Base-by-base conservation (phyloP, 2,113 vertebrate genomes). In the Ramphastos sulfuratus region DNA sequence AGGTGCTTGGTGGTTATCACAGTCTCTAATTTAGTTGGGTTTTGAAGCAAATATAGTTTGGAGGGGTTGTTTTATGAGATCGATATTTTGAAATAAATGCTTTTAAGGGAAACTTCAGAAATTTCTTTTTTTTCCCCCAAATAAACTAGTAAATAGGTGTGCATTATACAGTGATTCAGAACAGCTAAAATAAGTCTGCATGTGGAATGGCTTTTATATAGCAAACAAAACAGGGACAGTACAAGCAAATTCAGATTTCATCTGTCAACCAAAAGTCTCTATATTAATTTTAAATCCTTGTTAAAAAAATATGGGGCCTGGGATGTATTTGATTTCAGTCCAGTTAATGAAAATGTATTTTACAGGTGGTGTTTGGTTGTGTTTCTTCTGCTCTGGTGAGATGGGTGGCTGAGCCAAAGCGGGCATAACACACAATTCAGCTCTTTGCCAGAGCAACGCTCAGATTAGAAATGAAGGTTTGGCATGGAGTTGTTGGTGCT, bases 41-140 rank as follows among this genome's bases (percentile, higher is more conserved):
- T 95, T 94, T 94, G 87, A 96, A 96, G 81, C 93, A 96, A 97
- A 81, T 94, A 86, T 86, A 92, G 86, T 96, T 97, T 94, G 87
- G 85, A 91, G 83, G 85, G 86, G 76, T 82, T 0, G 5, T 85
- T 94, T 87, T 63, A 33, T 54, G 44, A 65, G 28, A 66, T 46
- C 14, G 76, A 2, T 65, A 61, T 92, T 96, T 94, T 84, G 66
- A 71, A 96, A 95, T 79, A 35, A 71, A 75, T 56, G 21, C 84
- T 91, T 92, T 85, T 65, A 61, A 86, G 85, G 73, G 46, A 59
- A 56, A 52, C 30, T 78, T 88, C 3, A 86, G 73, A 86, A 88
- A 81, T 63, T 15, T 85, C 46, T 93, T 92, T 44, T 25, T 46
- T 82, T 76, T 61, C 37, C 65, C 65, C 46, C 83, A 93, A 87